A percentile compares a stretch with the other conserved stretches of the same genome.
These are phyloP conservation scores for Diabrotica virgifera DNA, from an alignment of 1,140 invertebrate species.

Conservation along the genomic window DNA sequence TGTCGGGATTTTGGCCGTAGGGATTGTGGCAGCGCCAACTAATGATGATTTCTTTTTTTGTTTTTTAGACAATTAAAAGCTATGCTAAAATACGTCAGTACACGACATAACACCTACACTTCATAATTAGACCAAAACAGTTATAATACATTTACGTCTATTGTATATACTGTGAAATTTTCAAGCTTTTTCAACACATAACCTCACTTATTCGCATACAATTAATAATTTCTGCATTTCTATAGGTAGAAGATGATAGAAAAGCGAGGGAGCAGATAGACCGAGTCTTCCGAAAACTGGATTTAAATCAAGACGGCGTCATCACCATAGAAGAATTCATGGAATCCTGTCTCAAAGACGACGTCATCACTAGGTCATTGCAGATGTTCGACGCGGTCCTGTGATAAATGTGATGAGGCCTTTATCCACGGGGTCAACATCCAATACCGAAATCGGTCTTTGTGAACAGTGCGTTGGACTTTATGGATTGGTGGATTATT, in stretches of 20 bases:
- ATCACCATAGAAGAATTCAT: conserved; percentile 96
- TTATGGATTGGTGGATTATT: background rate
- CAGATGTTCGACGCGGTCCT: conserved; percentile 79
- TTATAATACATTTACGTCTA: no score
- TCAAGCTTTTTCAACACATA: no score
- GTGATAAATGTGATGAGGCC: conserved; percentile 53
- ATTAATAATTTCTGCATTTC: no score
- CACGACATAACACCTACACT: no score
- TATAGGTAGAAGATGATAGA: conserved; percentile 68
- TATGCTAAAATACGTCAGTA: no score
- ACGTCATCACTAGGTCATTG: conserved; percentile 75
- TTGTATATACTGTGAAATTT: no score
- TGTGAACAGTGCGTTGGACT: background rate
- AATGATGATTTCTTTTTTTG: no score
- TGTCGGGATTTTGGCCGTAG: no score
- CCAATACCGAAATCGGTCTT: background rate
- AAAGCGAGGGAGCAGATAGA: conserved; percentile 76
- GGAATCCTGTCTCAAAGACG: conserved; percentile 89
- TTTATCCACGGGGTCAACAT: background rate
- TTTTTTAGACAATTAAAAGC: no score
- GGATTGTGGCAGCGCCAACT: no score
- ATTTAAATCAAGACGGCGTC: conserved; percentile 90
- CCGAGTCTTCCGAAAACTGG: conserved; percentile 84
- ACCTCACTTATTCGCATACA: no score
- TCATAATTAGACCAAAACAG: no score